These are phyloP conservation scores for Heliconius congener DNA, from an alignment of 1,140 invertebrate genomes.

Conservation along the genomic window DNA sequence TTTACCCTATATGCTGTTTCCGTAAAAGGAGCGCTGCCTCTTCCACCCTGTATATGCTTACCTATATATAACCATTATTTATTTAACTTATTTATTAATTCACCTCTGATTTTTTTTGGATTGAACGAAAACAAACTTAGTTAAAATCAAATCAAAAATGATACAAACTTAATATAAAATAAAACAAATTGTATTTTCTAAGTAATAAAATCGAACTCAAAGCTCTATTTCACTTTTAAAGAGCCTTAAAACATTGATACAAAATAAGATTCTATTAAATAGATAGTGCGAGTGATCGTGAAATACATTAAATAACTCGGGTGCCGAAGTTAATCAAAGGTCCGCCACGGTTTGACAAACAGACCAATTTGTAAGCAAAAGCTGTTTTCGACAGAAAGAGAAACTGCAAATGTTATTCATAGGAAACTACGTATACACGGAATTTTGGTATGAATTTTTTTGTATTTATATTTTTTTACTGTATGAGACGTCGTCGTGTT, in stretches of 20 bases:
- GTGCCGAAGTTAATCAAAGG: constrained; percentile 55
- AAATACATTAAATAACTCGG: constrained; percentile 42
- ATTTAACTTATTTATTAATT: too few relatives aligned
- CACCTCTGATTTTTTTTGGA: too few relatives aligned
- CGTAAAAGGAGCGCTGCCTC: too few relatives aligned
- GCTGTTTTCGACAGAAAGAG: constrained; percentile 18
- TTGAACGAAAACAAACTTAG: too few relatives aligned
- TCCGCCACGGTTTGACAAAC: constrained; percentile 36
- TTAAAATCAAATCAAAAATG: too few relatives aligned
- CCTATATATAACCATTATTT: too few relatives aligned
- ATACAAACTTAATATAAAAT: too few relatives aligned
- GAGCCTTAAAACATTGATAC: not conserved
- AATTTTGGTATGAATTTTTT: not conserved
- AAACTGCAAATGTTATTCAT: constrained; percentile 18
- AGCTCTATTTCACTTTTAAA: not conserved
- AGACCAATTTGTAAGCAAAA: constrained; percentile 29
- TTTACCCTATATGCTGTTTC: too few relatives aligned
- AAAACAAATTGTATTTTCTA: too few relatives aligned
- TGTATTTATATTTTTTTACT: not conserved
- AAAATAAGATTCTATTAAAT: not conserved
- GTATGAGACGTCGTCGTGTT: not conserved
- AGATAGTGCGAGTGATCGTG: constrained; percentile 4
- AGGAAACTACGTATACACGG: not conserved
- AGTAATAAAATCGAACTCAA: too few relatives aligned
- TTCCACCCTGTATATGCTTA: too few relatives aligned